Base-by-base conservation (phyloP, 2,113 vertebrate genomes). In the Periophthalmodon schlosseri region DNA sequence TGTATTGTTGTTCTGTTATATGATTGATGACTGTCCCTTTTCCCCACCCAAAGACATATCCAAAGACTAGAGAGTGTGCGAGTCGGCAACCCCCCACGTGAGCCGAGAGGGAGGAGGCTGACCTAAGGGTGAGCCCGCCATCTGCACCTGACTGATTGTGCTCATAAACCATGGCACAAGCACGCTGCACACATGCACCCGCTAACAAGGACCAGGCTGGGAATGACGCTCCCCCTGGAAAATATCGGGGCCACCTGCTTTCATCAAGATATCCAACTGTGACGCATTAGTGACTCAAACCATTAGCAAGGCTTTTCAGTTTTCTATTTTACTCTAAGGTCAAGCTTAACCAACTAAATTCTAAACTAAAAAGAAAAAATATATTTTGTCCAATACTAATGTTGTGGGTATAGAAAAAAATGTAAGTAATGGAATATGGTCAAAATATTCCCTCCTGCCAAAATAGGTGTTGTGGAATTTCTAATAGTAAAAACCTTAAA, bases 101-200 rank as follows among this genome's bases (percentile, higher is more conserved):
- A 66, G 74, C 54, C 52, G 23, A 50, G 49, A 68, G 47, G 69
- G 67, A 74, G 52, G 66, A 73, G 77, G 67, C 24, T 79, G 79
- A 86, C 69, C 78, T 63, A 8, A 2, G 76, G 78, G 78, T 77
- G 68, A 80, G 71, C 36, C 75, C 76, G 63, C 84, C 84, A 85
- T 89, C 86, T 88, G 84, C 61, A 77, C 80, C 76, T 47, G 71
- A 67, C 52, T 86, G 78, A 67, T 77, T 72, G 36, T 50, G 66
- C 58, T 77, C 79, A 80, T 67, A 68, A 75, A 83, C 23, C 77
- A 64, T 67, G 56, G 54, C 76, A 73, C 58, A 44, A 49, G 73
- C 76, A 58, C n/a, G 68, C 57, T 34, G 2, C 63, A 63, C 69
- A 72, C 71, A 70, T 66, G 61, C 65, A 34, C 18, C 39, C 54